Conservation (phyloP, 1,140 invertebrate genomes). For the Holcopasites calliopsidis region DNA sequence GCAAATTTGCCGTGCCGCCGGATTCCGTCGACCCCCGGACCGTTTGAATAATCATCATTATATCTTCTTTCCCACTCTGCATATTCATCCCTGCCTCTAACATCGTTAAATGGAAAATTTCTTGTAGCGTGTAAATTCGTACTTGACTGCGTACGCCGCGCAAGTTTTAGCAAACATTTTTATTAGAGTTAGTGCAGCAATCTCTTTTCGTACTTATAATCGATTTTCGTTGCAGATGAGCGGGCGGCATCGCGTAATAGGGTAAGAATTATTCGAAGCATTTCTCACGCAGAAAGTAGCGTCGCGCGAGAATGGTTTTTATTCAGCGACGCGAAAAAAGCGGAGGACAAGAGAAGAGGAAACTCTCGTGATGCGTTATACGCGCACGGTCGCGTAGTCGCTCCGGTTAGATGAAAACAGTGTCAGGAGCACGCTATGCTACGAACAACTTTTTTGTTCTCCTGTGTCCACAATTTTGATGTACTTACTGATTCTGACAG, state of each 20-base stretch:
- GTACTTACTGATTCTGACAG: conserved; percentile 39
- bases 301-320: conserved; percentile 9
- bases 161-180: no score
- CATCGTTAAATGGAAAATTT: no score
- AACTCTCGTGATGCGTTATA: conserved; percentile 12
- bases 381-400: not conserved
- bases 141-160: no score
- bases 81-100: not conserved
- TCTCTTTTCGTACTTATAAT: not conserved
- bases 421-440: conserved; percentile 32
- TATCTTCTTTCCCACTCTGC: not conserved
- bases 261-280: not conserved
- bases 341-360: not conserved
- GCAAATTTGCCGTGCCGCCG: conserved; percentile 28
- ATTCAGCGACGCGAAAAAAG: conserved; percentile 1
- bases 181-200: not conserved
- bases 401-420: conserved; percentile 18
- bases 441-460: conserved; percentile 30
- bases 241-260: no score
- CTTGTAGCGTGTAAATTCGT: no score
- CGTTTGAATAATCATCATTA: conserved; percentile 26
- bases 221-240: no score
- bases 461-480: conserved; percentile 34
- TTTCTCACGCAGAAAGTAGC: not conserved
- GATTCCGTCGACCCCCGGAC: not conserved